Evolutionary conservation across 2,797 vertebrate species (phyloP).

Genomic region (Channallabes apus): DNA sequence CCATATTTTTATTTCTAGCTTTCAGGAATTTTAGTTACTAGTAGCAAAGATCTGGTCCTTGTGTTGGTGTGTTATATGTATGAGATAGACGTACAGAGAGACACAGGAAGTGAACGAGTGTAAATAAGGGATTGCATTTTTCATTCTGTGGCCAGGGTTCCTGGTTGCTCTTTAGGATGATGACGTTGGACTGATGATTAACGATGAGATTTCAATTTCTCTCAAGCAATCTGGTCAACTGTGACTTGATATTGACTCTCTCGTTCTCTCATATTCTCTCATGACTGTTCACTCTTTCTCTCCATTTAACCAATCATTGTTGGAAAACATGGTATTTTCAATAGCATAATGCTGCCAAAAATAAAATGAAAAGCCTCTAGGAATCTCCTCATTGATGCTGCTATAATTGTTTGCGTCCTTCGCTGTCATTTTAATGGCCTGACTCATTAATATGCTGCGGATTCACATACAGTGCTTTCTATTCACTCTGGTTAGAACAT

Average conservation of each 20-base stretch:
- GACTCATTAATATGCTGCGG: conserved; percentile 18
- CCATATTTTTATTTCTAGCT: too few relatives aligned
- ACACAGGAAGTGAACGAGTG: not conserved
- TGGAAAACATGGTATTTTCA: not conserved
- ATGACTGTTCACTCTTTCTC: not conserved
- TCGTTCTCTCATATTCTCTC: not conserved
- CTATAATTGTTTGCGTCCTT: conserved; percentile 3
- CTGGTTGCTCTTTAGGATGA: conserved; percentile 31
- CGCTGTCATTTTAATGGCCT: not conserved
- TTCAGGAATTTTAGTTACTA: too few relatives aligned
- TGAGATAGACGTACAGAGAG: not conserved
- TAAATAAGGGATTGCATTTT: not conserved
- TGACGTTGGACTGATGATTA: conserved; percentile 50
- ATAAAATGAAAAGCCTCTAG: conserved; percentile 14
- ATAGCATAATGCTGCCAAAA: conserved; percentile 2
- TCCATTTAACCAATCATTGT: not conserved
- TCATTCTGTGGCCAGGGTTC: not conserved
- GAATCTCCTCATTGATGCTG: conserved; percentile 24
- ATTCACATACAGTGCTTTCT: conserved; percentile 12
- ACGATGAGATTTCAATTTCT: conserved; percentile 46
- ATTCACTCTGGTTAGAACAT: conserved; percentile 37
- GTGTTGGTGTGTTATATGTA: not conserved
- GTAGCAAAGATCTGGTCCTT: too few relatives aligned
- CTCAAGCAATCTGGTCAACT: conserved; percentile 56
- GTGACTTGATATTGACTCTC: not conserved